A percentile compares a stretch with the other conserved stretches of the same genome.
Evolutionary conservation across 2,797 vertebrate genomes (phyloP).

Genomic region (Varecia variegata): DNA sequence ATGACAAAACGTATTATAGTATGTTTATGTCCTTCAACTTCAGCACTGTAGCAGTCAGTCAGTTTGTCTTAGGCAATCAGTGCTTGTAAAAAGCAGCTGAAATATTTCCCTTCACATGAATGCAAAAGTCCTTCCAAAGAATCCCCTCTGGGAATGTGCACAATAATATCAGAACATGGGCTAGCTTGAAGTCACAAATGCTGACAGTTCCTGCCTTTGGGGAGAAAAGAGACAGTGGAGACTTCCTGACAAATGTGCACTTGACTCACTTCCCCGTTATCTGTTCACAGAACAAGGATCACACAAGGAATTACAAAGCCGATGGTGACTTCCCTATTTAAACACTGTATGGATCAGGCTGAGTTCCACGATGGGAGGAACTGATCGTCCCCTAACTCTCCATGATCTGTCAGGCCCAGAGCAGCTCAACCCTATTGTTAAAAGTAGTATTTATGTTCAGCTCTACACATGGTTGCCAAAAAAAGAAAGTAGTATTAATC

Average conservation of each 20-base stretch:
- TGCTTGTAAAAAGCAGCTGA: constrained; percentile 73
- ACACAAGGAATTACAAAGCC: constrained; percentile 90
- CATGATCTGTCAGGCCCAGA: constrained; percentile 87
- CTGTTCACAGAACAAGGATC: constrained; percentile 83
- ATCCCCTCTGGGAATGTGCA: constrained; percentile 86
- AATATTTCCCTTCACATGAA: constrained; percentile 80
- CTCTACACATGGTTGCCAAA: background rate
- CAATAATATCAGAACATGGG: constrained; percentile 88
- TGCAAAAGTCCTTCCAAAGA: constrained; percentile 84
- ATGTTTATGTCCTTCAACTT: constrained; percentile 76
- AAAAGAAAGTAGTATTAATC: constrained; percentile 76
- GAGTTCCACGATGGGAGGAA: constrained; percentile 83
- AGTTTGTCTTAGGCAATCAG: constrained; percentile 71
- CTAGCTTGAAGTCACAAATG: constrained; percentile 89
- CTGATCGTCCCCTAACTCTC: constrained; percentile 90
- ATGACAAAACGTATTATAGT: constrained; percentile 74
- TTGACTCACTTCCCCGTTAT: constrained; percentile 88
- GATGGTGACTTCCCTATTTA: constrained; percentile 88
- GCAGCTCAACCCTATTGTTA: constrained; percentile 80
- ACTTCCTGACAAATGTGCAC: constrained; percentile 89
- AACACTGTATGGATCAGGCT: constrained; percentile 89
- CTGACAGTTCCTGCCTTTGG: constrained; percentile 90
- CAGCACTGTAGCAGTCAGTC: constrained; percentile 75
- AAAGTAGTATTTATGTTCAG: constrained; percentile 74
- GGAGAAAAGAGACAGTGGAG: constrained; percentile 86